phyloP scores from a whole-genome alignment of 30 jellyfish, hydroid and myxozoan species.

The Hydra vulgaris region DNA sequence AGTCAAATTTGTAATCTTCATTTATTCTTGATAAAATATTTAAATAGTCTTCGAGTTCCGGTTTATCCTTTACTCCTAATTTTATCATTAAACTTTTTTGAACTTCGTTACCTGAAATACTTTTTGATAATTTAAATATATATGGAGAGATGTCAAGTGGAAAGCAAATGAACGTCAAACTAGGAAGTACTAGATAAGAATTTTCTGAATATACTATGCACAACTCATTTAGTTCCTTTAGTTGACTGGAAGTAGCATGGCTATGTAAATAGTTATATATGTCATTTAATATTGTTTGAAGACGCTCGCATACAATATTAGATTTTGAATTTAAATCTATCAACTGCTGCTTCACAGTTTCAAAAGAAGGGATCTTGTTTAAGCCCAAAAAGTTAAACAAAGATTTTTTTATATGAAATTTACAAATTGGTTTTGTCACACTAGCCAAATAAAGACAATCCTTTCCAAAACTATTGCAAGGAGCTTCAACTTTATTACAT shows the following conservation, averaged over 20 bases:
- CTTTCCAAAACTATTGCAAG: neutral
- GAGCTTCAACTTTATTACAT: constrained; percentile 2
- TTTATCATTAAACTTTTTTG: constrained; percentile 10
- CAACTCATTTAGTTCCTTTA: neutral
- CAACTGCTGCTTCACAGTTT: constrained; percentile 11
- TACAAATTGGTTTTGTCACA: constrained; percentile 9
- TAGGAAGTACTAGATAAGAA: constrained; percentile 14
- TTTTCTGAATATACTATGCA: constrained; percentile 7
- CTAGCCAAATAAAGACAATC: neutral
- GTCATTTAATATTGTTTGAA: neutral
- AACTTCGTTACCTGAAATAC: neutral
- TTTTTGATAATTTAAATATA: constrained; percentile 19
- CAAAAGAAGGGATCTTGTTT: constrained; percentile 6
- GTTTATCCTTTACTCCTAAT: constrained; percentile 30
- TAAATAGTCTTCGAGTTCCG: constrained; percentile 13
- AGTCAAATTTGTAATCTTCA: neutral
- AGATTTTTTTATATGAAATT: neutral
- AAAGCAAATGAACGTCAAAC: constrained; percentile 7
- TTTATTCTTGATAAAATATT: constrained; percentile 11
- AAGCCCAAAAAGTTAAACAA: neutral
- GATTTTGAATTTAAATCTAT: neutral
- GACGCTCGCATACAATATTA: neutral
- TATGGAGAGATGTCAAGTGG: constrained; percentile 29
- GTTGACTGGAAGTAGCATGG: neutral
- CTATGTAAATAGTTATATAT: constrained; percentile 1